These are phyloP conservation scores for Eunapius fragilis DNA, from an alignment of 37 sponge, comb jelly and placozoan genomes.

Conservation along the genomic window DNA sequence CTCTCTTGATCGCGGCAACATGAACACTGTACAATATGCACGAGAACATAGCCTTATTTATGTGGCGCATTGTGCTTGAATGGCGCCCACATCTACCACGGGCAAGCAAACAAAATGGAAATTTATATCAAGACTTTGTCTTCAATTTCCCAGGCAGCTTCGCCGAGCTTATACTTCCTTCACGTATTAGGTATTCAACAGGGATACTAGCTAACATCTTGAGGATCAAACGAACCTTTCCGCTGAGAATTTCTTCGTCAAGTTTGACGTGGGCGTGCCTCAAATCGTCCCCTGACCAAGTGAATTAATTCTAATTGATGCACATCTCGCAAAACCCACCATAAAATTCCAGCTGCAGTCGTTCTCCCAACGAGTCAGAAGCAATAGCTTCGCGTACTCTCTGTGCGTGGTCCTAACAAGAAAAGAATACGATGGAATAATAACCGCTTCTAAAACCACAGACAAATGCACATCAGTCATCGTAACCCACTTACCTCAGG, in stretches of 20 bases:
- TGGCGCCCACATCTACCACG: too few relatives aligned
- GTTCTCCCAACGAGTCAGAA: slow-evolving; percentile 59
- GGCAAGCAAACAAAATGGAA: too few relatives aligned
- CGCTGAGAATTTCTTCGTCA: slow-evolving; percentile 61
- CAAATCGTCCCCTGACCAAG: slow-evolving; percentile 44
- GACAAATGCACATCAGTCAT: neutral
- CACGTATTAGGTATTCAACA: too few relatives aligned
- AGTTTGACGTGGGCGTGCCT: slow-evolving; percentile 62
- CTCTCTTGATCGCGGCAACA: too few relatives aligned
- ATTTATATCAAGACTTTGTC: too few relatives aligned
- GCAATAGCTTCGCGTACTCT: slow-evolving; percentile 57
- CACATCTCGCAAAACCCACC: slow-evolving; percentile 27
- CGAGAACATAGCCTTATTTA: too few relatives aligned
- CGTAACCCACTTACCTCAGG: neutral
- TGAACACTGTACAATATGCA: too few relatives aligned
- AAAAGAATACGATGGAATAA: neutral
- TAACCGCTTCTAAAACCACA: neutral
- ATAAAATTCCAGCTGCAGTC: slow-evolving; percentile 65
- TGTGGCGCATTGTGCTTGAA: too few relatives aligned
- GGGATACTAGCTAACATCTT: too few relatives aligned
- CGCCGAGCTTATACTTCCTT: too few relatives aligned
- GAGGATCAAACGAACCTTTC: slow-evolving; percentile 39
- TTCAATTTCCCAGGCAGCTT: too few relatives aligned
- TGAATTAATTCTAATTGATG: slow-evolving; percentile 12
- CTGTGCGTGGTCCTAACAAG: slow-evolving; percentile 55